Conservation (phyloP, 92 coral and sea anemone genomes). For the Heteractis magnifica region DNA sequence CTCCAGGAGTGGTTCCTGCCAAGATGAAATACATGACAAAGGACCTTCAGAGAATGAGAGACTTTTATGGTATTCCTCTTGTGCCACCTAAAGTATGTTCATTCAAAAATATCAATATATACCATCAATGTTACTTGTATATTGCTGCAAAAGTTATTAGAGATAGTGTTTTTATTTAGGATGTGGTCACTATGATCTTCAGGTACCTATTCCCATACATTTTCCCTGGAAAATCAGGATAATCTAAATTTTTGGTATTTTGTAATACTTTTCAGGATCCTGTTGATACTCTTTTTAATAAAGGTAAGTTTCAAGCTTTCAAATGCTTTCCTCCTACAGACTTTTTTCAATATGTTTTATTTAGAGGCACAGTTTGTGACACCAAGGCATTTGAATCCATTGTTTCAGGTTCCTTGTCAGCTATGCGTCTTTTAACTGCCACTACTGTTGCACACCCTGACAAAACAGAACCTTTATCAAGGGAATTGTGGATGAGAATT, state of each 20-base stretch:
- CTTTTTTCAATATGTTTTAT: background rate
- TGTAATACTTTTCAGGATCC: constrained; percentile 28
- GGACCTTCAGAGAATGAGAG: constrained; percentile 59
- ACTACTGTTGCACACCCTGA: constrained; percentile 68
- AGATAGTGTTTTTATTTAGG: too few relatives aligned
- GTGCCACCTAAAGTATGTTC: constrained; percentile 61
- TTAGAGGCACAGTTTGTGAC: background rate
- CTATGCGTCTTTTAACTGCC: constrained; percentile 83
- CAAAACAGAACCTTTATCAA: constrained; percentile 65
- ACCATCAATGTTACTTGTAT: background rate
- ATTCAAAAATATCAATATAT: too few relatives aligned
- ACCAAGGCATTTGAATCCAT: background rate
- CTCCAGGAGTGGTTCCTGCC: constrained; percentile 75
- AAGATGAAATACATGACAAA: constrained; percentile 62
- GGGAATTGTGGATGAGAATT: constrained; percentile 76
- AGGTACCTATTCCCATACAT: too few relatives aligned
- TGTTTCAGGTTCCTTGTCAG: constrained; percentile 73
- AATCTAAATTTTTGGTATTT: background rate
- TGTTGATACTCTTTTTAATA: constrained; percentile 34
- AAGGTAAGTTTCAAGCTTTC: constrained; percentile 32
- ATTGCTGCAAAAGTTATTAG: background rate
- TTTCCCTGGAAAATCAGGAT: background rate
- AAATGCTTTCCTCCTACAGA: background rate
- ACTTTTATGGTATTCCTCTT: constrained; percentile 67
- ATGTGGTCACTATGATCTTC: too few relatives aligned